These are phyloP conservation scores for Galeruca laticollis DNA, from an alignment of 2,888 invertebrate species.

Conservation along the genomic window DNA sequence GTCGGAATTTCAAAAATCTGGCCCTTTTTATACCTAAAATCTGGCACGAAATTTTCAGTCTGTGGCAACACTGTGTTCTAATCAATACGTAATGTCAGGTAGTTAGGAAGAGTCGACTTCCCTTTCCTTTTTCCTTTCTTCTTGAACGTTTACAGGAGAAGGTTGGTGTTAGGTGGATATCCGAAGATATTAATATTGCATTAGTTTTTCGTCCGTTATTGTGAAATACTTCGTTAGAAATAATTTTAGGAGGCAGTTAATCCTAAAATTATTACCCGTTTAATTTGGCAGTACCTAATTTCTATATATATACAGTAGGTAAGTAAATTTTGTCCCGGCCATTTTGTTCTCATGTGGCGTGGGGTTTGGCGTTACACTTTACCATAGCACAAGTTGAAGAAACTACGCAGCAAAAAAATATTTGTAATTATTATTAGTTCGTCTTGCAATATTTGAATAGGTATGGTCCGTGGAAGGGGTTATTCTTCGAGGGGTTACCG, in stretches of 20 bases:
- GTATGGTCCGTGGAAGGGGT: constrained; percentile 51
- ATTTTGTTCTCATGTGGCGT: constrained; percentile 9
- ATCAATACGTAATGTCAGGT: not conserved
- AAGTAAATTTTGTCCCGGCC: not conserved
- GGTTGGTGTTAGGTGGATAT: not conserved
- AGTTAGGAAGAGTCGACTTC: not conserved
- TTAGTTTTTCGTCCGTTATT: not conserved
- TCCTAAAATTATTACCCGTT: not conserved
- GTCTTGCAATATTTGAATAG: not conserved
- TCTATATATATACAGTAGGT: not conserved
- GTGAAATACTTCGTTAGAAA: not conserved
- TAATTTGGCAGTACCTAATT: not conserved
- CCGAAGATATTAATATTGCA: not conserved
- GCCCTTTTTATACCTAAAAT: too few species aligned
- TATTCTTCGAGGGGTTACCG: constrained; percentile 57
- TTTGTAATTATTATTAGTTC: not conserved
- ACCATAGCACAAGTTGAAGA: too few species aligned
- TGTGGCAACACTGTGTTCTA: not conserved
- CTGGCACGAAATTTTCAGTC: too few species aligned
- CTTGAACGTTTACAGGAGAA: not conserved
- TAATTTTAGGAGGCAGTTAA: not conserved
- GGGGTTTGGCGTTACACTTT: not conserved
- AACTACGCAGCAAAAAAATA: not conserved
- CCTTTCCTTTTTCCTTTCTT: constrained; percentile 5
- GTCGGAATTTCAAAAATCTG: too few species aligned